A percentile compares a stretch with the other conserved stretches of the same genome.
Evolutionary conservation across 1,140 invertebrate species (phyloP).

Genomic region (Andricus grossulariae): DNA sequence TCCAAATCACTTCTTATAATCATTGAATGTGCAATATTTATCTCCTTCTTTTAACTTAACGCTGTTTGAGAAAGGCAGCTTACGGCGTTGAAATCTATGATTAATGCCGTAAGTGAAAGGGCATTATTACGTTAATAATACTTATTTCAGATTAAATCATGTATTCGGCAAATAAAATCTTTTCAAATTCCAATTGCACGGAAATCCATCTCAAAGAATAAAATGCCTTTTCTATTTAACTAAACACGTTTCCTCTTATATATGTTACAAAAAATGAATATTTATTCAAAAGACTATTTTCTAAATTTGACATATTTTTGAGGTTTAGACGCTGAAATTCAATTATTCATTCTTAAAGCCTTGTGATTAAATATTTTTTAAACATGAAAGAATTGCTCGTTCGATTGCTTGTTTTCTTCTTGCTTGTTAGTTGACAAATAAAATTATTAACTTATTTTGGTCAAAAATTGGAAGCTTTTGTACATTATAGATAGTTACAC

Average conservation of each 20-base stretch:
- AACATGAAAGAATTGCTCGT: no score
- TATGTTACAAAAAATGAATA: not conserved
- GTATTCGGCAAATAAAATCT: conserved; percentile 14
- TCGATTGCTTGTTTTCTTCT: no score
- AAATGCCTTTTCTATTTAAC: conserved; percentile 10
- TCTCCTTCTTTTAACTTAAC: conserved; percentile 22
- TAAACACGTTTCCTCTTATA: not conserved
- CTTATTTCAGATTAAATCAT: conserved; percentile 7
- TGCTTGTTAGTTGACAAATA: no score
- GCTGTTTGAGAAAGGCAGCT: conserved; percentile 23
- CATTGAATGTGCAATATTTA: conserved; percentile 22
- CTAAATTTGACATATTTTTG: no score
- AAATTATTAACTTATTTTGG: no score
- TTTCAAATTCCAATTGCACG: not conserved
- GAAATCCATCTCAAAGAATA: not conserved
- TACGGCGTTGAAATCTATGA: conserved; percentile 23
- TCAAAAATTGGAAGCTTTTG: no score
- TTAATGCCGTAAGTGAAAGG: conserved; percentile 24
- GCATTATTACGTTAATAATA: conserved; percentile 22
- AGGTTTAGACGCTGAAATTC: no score
- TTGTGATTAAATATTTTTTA: no score
- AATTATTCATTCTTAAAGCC: no score
- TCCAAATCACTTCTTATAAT: conserved; percentile 15
- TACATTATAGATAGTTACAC: no score
- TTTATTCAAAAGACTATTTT: no score